A percentile compares a stretch with the other conserved stretches of the same genome.
These are phyloP conservation scores for Peromyscus nudipes DNA, from an alignment of 2,797 vertebrate species.

Conservation along the genomic window DNA sequence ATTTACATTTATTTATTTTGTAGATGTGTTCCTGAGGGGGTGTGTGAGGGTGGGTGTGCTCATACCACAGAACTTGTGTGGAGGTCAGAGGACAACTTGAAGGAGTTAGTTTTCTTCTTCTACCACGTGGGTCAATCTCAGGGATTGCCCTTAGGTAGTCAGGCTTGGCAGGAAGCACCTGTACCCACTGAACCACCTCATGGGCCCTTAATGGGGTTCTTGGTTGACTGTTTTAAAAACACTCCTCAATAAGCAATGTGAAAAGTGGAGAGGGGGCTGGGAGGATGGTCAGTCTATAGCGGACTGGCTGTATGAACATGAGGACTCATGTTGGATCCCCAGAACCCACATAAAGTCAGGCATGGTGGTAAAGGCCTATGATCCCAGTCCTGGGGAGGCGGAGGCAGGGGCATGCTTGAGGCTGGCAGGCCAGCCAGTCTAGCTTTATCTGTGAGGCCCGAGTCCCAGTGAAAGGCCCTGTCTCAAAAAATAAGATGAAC, in stretches of 20 bases:
- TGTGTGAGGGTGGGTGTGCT: too few relatives aligned
- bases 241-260: background rate
- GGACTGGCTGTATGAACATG: background rate
- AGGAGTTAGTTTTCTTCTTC: background rate
- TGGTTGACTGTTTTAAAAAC: background rate
- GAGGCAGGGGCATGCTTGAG: background rate
- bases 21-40: too few relatives aligned
- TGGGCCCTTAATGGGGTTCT: background rate
- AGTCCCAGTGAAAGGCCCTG: background rate
- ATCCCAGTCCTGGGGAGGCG: background rate
- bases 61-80: background rate
- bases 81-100: background rate
- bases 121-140: background rate
- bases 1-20: background rate
- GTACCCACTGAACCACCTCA: background rate
- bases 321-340: background rate
- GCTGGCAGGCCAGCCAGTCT: background rate
- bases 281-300: too few relatives aligned
- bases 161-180: too few relatives aligned
- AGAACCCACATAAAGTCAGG: background rate
- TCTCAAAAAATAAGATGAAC: background rate
- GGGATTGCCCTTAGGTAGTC: background rate
- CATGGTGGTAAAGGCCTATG: background rate
- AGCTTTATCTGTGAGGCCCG: background rate
- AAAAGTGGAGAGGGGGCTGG: background rate